A percentile compares a stretch with the other conserved stretches of the same genome.
Conservation (phyloP, 2,113 vertebrate species). For the Uria lomvia region DNA sequence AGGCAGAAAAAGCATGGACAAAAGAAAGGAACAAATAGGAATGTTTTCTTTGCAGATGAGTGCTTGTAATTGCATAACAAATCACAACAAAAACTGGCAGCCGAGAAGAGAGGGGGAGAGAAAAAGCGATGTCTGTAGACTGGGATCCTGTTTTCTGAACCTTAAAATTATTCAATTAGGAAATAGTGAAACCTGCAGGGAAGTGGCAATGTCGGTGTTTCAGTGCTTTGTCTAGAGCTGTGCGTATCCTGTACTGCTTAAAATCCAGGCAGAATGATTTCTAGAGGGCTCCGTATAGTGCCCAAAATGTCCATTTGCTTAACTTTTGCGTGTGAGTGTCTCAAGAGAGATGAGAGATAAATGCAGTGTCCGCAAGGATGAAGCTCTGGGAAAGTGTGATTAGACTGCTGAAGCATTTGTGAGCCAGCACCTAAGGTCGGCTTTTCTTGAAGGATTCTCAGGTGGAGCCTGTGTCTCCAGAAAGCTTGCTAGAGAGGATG, state of each 20-base stretch:
- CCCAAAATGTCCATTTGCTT: not conserved
- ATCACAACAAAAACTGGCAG: not conserved
- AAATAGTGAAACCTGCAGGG: not conserved
- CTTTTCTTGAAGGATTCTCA: not conserved
- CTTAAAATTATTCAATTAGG: not conserved
- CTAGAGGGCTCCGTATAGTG: not conserved
- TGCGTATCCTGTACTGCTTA: not conserved
- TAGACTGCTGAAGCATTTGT: not conserved
- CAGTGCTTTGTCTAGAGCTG: not conserved
- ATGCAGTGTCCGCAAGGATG: not conserved
- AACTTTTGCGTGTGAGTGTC: not conserved
- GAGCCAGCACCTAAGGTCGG: not conserved
- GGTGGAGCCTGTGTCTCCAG: not conserved
- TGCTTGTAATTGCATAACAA: not conserved
- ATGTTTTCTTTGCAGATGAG: not conserved
- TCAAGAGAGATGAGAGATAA: not conserved
- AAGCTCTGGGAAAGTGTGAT: not conserved
- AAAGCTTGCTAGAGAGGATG: not conserved
- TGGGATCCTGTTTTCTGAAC: not conserved
- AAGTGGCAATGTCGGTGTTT: not conserved
- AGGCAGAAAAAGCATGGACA: not conserved
- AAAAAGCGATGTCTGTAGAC: not conserved
- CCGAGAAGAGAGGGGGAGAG: not conserved
- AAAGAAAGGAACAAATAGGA: not conserved
- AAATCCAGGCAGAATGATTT: not conserved